These are phyloP conservation scores for Vanessa tameamea DNA, from an alignment of 1,140 invertebrate species.

Conservation along the genomic window DNA sequence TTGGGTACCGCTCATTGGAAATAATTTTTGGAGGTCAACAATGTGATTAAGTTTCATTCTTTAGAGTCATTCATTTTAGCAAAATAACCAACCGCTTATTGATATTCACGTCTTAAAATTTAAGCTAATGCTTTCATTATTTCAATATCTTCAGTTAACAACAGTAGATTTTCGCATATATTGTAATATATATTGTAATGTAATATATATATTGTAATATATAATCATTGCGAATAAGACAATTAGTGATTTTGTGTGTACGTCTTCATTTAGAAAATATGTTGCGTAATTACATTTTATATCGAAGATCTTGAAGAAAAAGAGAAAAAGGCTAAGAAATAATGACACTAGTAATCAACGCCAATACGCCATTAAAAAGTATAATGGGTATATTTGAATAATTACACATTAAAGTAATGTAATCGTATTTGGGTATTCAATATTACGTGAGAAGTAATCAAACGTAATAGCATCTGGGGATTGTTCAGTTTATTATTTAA, in stretches of 20 bases:
- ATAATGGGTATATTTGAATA: slow-evolving; percentile 58
- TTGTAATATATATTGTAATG: too few species aligned
- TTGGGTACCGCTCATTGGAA: slow-evolving; percentile 56
- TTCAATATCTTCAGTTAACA: too few species aligned
- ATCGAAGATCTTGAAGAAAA: slow-evolving; percentile 16
- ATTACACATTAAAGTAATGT: slow-evolving; percentile 43
- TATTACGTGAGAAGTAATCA: slow-evolving; percentile 55
- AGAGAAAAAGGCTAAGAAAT: neutral
- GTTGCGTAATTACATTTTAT: neutral
- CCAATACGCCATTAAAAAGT: neutral
- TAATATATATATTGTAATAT: too few species aligned
- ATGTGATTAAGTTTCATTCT: slow-evolving; percentile 4
- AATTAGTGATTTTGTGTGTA: too few species aligned
- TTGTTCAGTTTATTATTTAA: too few species aligned
- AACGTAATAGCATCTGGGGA: neutral
- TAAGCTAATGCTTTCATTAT: too few species aligned
- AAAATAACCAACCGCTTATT: neutral
- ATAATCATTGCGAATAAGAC: too few species aligned
- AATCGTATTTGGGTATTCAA: slow-evolving; percentile 51
- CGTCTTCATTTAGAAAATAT: neutral
- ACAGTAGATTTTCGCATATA: too few species aligned
- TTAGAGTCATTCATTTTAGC: neutral
- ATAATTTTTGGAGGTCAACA: slow-evolving; percentile 16
- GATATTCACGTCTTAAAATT: neutral
- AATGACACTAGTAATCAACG: too few species aligned